These are phyloP conservation scores for Dermatemys mawii DNA, from an alignment of 2,113 vertebrate genomes.

Conservation along the genomic window DNA sequence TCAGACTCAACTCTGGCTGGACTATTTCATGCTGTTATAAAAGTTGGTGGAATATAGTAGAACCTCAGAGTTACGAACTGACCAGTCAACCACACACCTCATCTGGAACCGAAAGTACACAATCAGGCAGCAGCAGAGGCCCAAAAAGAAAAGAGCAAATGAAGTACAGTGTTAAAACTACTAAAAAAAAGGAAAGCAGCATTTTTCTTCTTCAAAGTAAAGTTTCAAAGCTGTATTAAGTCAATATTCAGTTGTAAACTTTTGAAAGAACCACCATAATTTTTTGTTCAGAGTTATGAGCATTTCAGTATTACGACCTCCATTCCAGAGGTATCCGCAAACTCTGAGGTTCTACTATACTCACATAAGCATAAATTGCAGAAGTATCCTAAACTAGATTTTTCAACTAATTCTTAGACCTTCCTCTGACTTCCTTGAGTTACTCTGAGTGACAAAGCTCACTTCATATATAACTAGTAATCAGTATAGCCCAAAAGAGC, in stretches of 20 bases:
- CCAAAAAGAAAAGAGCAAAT: too few species aligned
- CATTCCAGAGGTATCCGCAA: too few species aligned
- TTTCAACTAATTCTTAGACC: not conserved
- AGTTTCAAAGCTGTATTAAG: not conserved
- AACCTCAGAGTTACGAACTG: not conserved
- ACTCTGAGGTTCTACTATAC: not conserved
- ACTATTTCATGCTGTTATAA: not conserved
- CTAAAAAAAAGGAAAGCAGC: not conserved
- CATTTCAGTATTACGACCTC: too few species aligned
- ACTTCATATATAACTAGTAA: fast-evolving
- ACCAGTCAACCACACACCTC: too few species aligned
- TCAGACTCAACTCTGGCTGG: not conserved
- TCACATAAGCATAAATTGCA: not conserved
- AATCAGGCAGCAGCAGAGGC: too few species aligned
- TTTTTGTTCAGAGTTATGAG: too few species aligned
- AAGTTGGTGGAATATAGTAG: not conserved
- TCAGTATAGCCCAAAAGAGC: not conserved
- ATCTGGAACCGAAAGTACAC: too few species aligned
- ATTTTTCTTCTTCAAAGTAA: not conserved
- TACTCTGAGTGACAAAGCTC: not conserved
- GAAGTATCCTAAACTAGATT: not conserved
- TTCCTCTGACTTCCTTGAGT: not conserved
- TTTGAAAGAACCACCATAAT: too few species aligned
- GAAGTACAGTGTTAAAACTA: too few species aligned
- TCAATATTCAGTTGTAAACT: too few species aligned